Percentiles rank a stretch among this genome's conserved stretches.
Evolutionary conservation across 2,113 vertebrate genomes (phyloP).

Genomic region (Vulpes ferrilata): DNA sequence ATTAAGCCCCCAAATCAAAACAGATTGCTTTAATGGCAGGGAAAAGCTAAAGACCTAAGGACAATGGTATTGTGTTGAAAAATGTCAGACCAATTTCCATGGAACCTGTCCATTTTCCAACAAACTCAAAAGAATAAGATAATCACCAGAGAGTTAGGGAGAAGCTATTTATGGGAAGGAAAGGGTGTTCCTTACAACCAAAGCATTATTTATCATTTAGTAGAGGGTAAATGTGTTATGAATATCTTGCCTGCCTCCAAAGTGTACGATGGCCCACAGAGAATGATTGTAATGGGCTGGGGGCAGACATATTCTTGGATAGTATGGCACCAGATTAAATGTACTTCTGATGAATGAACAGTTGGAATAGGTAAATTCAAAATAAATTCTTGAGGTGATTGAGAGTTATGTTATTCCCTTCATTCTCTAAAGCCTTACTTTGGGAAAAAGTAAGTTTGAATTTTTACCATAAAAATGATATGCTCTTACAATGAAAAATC

Average conservation of each 20-base stretch:
- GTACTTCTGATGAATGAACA: neutral
- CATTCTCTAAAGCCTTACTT: neutral
- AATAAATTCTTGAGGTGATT: neutral
- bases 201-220: neutral
- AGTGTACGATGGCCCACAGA: neutral
- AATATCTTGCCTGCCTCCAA: neutral
- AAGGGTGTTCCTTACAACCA: neutral
- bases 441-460: neutral
- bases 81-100: neutral
- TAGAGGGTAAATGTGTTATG: neutral
- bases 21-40: neutral
- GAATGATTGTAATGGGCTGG: neutral
- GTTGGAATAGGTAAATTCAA: neutral
- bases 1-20: conserved; percentile 58
- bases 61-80: neutral
- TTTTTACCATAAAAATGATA: neutral
- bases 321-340: neutral
- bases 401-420: neutral
- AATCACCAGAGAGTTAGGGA: neutral
- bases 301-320: neutral
- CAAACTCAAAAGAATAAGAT: conserved; percentile 47
- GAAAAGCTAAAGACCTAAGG: conserved; percentile 29
- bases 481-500: neutral
- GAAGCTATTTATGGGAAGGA: neutral
- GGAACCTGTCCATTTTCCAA: conserved; percentile 13